Conservation (phyloP, 2,888 invertebrate species). For the Baccha elongata region DNA sequence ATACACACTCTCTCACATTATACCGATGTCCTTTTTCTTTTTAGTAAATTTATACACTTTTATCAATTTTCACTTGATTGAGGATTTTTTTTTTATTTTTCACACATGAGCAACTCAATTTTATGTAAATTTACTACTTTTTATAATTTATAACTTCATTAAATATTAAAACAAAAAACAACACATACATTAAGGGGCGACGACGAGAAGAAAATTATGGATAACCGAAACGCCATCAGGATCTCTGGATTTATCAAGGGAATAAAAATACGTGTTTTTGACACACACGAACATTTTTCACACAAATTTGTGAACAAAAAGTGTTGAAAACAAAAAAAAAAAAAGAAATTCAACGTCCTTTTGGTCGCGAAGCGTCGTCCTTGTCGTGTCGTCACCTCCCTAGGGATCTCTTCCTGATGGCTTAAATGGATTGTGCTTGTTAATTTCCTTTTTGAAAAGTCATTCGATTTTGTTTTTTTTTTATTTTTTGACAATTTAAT, state of each 20-base stretch:
- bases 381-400: constrained; percentile 28
- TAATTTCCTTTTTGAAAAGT: constrained; percentile 25
- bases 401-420: constrained; percentile 50
- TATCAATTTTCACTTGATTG: constrained; percentile 40
- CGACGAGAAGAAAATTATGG: neutral
- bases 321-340: constrained; percentile 6
- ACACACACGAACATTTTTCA: constrained; percentile 42
- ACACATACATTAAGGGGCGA: constrained; percentile 10
- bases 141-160: constrained; percentile 38
- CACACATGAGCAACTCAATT: constrained; percentile 17
- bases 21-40: constrained; percentile 54
- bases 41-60: constrained; percentile 1
- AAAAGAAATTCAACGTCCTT: neutral
- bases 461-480: neutral
- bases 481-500: constrained; percentile 10
- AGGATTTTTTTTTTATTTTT: constrained; percentile 25
- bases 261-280: constrained; percentile 30
- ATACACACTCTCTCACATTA: constrained; percentile 23
- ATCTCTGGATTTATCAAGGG: constrained; percentile 51
- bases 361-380: constrained; percentile 20
- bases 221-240: constrained; percentile 51
- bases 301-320: constrained; percentile 5
- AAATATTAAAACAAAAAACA: constrained; percentile 43
- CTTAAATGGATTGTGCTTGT: constrained; percentile 44
- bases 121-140: constrained; percentile 39